phyloP scores from a whole-genome alignment of 2,888 invertebrate genomes.

The Plebejus argus region DNA sequence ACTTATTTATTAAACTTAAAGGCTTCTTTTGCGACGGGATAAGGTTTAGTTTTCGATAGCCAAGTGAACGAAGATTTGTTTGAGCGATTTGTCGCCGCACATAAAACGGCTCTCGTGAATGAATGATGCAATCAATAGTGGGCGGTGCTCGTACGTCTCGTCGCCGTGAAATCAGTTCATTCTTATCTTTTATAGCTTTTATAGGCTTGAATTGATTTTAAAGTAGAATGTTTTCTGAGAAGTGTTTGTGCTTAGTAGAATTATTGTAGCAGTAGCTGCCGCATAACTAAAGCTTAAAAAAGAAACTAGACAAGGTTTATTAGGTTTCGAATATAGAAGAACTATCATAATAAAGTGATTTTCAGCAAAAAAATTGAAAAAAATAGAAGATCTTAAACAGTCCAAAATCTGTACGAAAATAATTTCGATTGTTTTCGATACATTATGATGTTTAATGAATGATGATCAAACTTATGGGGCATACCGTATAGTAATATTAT shows the following conservation, averaged over 20 bases:
- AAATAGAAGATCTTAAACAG: no score
- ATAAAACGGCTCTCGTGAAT: constrained; percentile 61
- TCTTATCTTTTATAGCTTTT: constrained; percentile 8
- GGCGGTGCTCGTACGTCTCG: constrained; percentile 57
- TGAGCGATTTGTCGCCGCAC: constrained; percentile 72
- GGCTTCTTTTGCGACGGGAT: constrained; percentile 22
- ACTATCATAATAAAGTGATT: no score
- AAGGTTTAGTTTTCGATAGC: constrained; percentile 29
- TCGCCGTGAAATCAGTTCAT: constrained; percentile 37
- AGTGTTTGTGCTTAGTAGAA: background rate
- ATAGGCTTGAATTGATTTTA: constrained; percentile 12
- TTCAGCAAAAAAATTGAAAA: no score
- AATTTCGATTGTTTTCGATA: no score
- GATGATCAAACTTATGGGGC: no score
- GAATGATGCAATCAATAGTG: constrained; percentile 74
- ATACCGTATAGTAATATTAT: no score
- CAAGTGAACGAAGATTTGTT: constrained; percentile 31
- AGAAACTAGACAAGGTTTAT: no score
- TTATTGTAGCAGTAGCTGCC: background rate
- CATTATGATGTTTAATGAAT: no score
- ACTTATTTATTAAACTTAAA: background rate
- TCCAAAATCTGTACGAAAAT: no score
- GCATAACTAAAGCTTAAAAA: no score
- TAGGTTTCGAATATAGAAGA: no score
- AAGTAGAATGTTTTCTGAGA: constrained; percentile 5